These are phyloP conservation scores for Electrophaes corylata DNA, from an alignment of 2,888 invertebrate genomes.

Conservation along the genomic window DNA sequence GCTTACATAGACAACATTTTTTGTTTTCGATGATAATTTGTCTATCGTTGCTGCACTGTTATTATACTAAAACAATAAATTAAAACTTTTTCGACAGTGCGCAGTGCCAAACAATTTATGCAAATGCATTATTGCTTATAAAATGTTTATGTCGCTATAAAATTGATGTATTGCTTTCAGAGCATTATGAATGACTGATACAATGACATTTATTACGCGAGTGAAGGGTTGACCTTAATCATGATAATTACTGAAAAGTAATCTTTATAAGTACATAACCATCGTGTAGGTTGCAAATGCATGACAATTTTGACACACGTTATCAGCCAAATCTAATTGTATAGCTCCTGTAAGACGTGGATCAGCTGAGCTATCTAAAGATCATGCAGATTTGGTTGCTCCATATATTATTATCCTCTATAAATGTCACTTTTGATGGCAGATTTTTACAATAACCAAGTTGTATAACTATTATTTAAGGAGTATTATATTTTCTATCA, in stretches of 20 bases:
- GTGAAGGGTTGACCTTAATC: slow-evolving; percentile 29
- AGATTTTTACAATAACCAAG: no score
- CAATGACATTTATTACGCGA: slow-evolving; percentile 30
- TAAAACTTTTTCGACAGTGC: slow-evolving; percentile 36
- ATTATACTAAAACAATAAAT: slow-evolving; percentile 27
- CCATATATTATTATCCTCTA: no score
- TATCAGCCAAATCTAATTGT: no score
- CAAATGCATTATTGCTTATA: slow-evolving; percentile 34
- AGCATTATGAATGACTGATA: slow-evolving; percentile 38
- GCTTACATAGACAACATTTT: no score
- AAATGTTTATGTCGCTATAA: slow-evolving; percentile 35
- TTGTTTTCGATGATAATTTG: not conserved
- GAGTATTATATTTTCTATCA: no score
- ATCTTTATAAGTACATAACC: not conserved
- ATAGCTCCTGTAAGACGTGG: no score
- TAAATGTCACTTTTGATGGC: no score
- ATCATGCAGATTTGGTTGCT: no score
- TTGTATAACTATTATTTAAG: no score
- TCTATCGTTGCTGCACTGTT: not conserved
- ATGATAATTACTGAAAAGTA: slow-evolving; percentile 8
- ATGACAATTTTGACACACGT: no score
- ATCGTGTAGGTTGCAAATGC: not conserved
- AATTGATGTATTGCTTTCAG: slow-evolving; percentile 43
- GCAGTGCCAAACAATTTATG: slow-evolving; percentile 38
- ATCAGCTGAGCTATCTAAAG: no score